phyloP scores from a whole-genome alignment of 2,113 vertebrate species.

The Tenebrosternarchus preto region DNA sequence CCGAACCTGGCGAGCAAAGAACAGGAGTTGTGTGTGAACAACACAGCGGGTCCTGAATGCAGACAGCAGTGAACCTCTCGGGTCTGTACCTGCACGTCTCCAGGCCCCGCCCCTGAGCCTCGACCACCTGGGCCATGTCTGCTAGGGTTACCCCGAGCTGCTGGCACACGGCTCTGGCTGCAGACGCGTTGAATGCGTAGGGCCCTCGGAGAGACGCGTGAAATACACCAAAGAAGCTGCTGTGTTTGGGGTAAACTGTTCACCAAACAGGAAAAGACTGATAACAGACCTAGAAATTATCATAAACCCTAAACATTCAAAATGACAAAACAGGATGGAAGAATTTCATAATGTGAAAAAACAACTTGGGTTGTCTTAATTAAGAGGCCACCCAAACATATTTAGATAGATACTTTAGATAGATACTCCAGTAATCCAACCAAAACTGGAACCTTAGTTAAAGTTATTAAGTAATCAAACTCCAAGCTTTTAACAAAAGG shows the following conservation, averaged over 20 bases:
- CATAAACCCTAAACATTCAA: neutral
- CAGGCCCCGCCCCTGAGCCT: slow-evolving; percentile 74
- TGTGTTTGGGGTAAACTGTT: slow-evolving; percentile 65
- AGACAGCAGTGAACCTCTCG: neutral
- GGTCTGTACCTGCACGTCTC: slow-evolving; percentile 86
- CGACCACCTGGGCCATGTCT: slow-evolving; percentile 74
- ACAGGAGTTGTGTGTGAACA: neutral
- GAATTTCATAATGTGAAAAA: too few species aligned
- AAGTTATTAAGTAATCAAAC: neutral
- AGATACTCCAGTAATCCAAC: too few species aligned
- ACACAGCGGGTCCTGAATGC: too few species aligned
- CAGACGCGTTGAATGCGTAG: slow-evolving; percentile 71
- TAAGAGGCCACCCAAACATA: too few species aligned
- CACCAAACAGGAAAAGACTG: neutral
- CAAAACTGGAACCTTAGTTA: too few species aligned
- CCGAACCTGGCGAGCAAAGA: slow-evolving; percentile 77
- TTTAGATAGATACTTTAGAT: too few species aligned
- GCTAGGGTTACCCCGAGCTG: slow-evolving; percentile 75
- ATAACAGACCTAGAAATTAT: neutral
- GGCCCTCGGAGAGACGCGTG: slow-evolving; percentile 57
- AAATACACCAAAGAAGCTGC: slow-evolving; percentile 78
- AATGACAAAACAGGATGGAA: neutral
- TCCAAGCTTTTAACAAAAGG: neutral
- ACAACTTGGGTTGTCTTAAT: too few species aligned
- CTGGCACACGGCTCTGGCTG: slow-evolving; percentile 75